Evolutionary conservation across 2,113 vertebrate genomes (phyloP).

Genomic region (Mandrillus leucophaeus): DNA sequence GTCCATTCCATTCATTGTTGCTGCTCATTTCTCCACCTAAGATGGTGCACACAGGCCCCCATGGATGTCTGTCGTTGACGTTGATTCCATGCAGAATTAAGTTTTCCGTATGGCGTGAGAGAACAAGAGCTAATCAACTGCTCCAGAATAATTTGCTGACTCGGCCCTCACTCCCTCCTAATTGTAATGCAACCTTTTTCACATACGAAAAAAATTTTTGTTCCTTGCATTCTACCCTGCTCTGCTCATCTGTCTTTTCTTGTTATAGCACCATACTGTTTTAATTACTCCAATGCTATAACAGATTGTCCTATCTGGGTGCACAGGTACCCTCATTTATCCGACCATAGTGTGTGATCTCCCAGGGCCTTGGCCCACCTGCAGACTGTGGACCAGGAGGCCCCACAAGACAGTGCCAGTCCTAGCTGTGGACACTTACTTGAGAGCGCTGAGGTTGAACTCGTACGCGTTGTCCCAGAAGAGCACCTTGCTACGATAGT

Average conservation of each 20-base stretch:
- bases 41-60: not conserved
- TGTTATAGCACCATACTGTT: not conserved
- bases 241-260: not conserved
- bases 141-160: not conserved
- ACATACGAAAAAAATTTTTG: too few species aligned
- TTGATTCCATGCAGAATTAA: not conserved
- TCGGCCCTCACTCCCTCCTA: not conserved
- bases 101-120: not conserved
- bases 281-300: fast-evolving
- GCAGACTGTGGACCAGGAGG: not conserved
- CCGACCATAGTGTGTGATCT: not conserved
- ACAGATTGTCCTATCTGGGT: not conserved
- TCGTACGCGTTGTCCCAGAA: conserved; percentile 89
- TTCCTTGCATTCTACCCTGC: fast-evolving
- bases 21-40: not conserved
- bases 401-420: not conserved
- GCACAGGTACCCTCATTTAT: not conserved
- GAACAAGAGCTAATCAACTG: not conserved
- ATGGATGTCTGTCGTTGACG: fast-evolving
- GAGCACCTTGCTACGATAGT: conserved; percentile 86
- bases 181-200: too few species aligned
- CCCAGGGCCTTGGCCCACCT: not conserved
- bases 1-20: not conserved
- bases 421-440: conserved; percentile 54
- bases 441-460: conserved; percentile 88